Conservation (phyloP, 2,888 invertebrate species). For the Tenthredo distinguenda region DNA sequence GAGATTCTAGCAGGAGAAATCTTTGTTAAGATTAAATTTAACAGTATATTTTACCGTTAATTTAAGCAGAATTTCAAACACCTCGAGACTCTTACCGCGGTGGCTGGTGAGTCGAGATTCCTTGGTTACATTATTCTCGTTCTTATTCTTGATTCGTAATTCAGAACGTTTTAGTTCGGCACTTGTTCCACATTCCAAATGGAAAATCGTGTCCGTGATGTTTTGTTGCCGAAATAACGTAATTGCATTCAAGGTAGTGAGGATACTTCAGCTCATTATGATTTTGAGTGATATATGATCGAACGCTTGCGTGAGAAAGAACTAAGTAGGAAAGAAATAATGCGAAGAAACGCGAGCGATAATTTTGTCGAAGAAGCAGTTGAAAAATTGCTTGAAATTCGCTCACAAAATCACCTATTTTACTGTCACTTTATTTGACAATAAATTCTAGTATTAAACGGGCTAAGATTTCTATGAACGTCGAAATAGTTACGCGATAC, state of each 20-base stretch:
- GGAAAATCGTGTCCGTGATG: slow-evolving; percentile 37
- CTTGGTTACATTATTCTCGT: slow-evolving; percentile 4
- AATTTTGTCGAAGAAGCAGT: background rate
- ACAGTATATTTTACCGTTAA: slow-evolving; percentile 32
- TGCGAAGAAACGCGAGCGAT: background rate
- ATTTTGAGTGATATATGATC: background rate
- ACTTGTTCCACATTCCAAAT: slow-evolving; percentile 46
- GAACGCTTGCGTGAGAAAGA: background rate
- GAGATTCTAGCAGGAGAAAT: slow-evolving; percentile 60
- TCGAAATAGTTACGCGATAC: background rate
- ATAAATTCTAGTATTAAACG: slow-evolving; percentile 32
- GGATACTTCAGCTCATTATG: background rate
- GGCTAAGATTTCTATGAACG: background rate
- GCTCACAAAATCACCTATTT: background rate
- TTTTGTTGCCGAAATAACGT: slow-evolving; percentile 19
- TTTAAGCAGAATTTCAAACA: slow-evolving; percentile 2
- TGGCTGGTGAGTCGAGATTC: background rate
- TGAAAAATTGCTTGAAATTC: background rate
- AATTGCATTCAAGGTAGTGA: background rate
- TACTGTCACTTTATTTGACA: slow-evolving; percentile 17
- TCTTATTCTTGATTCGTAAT: slow-evolving; percentile 28
- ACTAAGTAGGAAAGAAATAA: background rate
- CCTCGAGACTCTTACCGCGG: slow-evolving; percentile 3
- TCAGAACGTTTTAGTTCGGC: slow-evolving; percentile 36
- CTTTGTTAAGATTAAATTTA: slow-evolving; percentile 47